Conservation (phyloP, 2,888 invertebrate species). For the Melinopterus prodromus region DNA sequence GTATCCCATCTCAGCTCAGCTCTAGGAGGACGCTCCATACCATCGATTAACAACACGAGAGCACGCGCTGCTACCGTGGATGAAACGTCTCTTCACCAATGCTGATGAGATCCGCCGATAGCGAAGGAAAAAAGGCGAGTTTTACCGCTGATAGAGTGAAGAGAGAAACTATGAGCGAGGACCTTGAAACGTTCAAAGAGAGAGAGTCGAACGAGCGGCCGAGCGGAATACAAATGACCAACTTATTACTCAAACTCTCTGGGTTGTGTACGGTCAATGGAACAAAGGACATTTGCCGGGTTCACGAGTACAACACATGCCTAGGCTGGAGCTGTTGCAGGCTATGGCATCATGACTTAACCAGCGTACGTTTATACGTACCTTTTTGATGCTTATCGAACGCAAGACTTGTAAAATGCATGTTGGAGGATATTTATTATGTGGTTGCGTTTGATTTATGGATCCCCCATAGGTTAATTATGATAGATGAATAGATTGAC, state of each 20-base stretch:
- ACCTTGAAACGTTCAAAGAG: not conserved
- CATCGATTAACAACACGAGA: not conserved
- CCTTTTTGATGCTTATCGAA: not conserved
- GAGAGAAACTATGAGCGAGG: not conserved
- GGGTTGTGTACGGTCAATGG: not conserved
- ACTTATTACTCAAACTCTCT: not conserved
- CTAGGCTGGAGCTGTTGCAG: not conserved
- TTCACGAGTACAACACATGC: not conserved
- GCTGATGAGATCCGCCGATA: not conserved
- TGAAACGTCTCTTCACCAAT: not conserved
- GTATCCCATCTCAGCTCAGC: not conserved
- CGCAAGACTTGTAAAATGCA: slow-evolving; percentile 21
- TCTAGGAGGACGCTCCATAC: not conserved
- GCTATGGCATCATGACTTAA: not conserved
- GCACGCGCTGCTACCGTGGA: slow-evolving; percentile 4
- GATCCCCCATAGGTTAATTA: slow-evolving; percentile 18
- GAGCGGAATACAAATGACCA: not conserved
- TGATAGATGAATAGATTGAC: slow-evolving; percentile 18
- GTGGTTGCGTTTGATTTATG: slow-evolving; percentile 23
- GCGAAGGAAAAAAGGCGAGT: not conserved
- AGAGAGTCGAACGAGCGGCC: not conserved
- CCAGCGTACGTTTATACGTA: not conserved
- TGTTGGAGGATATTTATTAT: slow-evolving; percentile 23
- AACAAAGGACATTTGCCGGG: not conserved
- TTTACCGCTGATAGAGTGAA: not conserved